These are phyloP conservation scores for Micromussa lordhowensis DNA, from an alignment of 92 coral and sea anemone species.

Conservation along the genomic window DNA sequence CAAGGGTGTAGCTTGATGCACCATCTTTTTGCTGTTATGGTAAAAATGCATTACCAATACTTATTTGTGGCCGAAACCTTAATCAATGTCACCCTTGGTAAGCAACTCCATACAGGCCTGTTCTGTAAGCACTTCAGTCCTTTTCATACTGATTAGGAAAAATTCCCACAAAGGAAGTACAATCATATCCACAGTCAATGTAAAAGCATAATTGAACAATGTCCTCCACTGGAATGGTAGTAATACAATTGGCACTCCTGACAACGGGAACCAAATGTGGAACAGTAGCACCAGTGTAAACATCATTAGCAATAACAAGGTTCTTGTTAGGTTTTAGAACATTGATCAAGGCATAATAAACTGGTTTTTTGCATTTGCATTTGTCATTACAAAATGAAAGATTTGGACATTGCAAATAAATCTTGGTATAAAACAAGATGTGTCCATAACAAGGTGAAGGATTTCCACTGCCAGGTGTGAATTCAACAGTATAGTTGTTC, in stretches of 20 bases:
- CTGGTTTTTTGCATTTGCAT: conserved; percentile 43
- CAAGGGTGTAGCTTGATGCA: no score
- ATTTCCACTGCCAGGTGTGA: conserved; percentile 17
- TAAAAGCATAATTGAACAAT: conserved; percentile 45
- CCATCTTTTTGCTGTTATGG: no score
- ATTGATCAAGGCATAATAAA: conserved; percentile 37
- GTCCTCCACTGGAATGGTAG: conserved; percentile 39
- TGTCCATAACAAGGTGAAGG: conserved; percentile 45
- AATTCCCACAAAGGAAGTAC: conserved; percentile 55
- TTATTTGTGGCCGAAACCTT: no score
- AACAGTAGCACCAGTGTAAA: conserved; percentile 41
- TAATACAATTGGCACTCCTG: conserved; percentile 1
- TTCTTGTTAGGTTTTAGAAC: conserved; percentile 16
- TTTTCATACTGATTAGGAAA: conserved; percentile 72
- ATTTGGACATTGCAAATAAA: no score
- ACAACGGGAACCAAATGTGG: conserved; percentile 55
- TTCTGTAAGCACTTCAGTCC: conserved; percentile 28
- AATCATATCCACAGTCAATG: no score
- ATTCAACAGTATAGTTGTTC: conserved; percentile 57
- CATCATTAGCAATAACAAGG: conserved; percentile 51
- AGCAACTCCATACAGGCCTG: no score
- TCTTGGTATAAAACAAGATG: conserved; percentile 51
- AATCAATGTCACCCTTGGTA: no score
- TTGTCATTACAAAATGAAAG: conserved; percentile 42
- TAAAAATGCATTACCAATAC: no score